Conservation (phyloP, 2,888 invertebrate species). For the Diachrysia chrysitis region DNA sequence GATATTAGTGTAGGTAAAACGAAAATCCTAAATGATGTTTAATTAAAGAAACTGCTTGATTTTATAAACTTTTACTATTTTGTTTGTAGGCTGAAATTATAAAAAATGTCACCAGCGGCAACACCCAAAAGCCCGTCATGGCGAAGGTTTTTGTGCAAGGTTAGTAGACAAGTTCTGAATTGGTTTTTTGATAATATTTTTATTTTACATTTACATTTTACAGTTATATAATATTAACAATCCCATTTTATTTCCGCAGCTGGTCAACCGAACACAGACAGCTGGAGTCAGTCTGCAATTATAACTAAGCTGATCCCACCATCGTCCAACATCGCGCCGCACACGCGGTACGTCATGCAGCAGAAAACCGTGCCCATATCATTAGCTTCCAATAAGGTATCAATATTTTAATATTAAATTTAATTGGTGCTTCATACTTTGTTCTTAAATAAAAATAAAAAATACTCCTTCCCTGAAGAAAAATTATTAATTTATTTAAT, state of each 20-base stretch:
- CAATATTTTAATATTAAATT: not conserved
- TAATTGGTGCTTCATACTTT: no score
- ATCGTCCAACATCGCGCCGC: constrained; percentile 49
- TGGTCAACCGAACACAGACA: constrained; percentile 64
- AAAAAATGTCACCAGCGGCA: constrained; percentile 60
- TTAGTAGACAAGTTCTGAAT: constrained; percentile 44
- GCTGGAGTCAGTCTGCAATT: constrained; percentile 65
- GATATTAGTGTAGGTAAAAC: no score
- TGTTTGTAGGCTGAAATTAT: constrained; percentile 74
- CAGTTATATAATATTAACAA: no score
- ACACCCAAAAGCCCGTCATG: constrained; percentile 69
- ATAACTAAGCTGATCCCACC: constrained; percentile 73
- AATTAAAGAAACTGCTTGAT: not conserved
- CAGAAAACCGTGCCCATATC: constrained; percentile 78
- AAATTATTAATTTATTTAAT: no score
- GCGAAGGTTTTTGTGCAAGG: constrained; percentile 80
- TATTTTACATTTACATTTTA: no score
- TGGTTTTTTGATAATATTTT: not conserved
- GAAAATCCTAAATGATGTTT: not conserved
- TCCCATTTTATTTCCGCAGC: constrained; percentile 48
- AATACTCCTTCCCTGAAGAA: no score
- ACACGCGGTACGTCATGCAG: constrained; percentile 75
- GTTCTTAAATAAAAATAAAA: no score
- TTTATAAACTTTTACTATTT: not conserved
- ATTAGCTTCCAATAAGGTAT: constrained; percentile 67